Evolutionary conservation across 2,888 invertebrate genomes (phyloP).

Genomic region (Falcaria lacertinaria): DNA sequence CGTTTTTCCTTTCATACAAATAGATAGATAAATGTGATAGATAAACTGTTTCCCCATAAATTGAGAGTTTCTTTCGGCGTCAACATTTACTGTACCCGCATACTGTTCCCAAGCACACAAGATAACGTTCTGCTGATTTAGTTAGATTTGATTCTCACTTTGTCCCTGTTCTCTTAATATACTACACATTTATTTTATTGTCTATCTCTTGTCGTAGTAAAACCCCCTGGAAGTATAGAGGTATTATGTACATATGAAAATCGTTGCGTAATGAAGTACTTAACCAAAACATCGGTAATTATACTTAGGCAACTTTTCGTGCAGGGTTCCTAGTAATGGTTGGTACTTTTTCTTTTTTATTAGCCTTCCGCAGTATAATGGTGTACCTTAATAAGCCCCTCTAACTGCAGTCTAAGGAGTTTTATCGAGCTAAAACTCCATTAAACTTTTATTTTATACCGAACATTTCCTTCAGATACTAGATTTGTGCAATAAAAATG

Average conservation of each 20-base stretch:
- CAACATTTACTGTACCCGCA: background rate
- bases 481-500: too few relatives aligned
- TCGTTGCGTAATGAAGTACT: background rate
- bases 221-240: background rate
- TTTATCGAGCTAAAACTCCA: background rate
- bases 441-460: background rate
- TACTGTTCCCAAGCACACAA: background rate
- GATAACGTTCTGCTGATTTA: background rate
- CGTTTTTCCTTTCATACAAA: too few relatives aligned
- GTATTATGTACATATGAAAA: background rate
- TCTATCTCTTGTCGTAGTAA: too few relatives aligned
- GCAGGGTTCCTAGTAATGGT: slow-evolving; percentile 27
- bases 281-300: slow-evolving; percentile 24
- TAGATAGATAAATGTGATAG: too few relatives aligned
- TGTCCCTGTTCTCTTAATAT: too few relatives aligned
- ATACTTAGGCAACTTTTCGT: slow-evolving; percentile 14
- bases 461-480: too few relatives aligned
- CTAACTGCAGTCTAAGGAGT: background rate
- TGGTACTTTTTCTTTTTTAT: slow-evolving; percentile 32
- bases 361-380: background rate
- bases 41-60: background rate
- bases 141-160: background rate
- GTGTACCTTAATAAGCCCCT: background rate
- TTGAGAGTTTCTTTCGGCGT: background rate
- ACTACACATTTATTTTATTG: too few relatives aligned